Base-by-base conservation (phyloP, 2,888 invertebrate genomes). In the Synergus umbraculus region DNA sequence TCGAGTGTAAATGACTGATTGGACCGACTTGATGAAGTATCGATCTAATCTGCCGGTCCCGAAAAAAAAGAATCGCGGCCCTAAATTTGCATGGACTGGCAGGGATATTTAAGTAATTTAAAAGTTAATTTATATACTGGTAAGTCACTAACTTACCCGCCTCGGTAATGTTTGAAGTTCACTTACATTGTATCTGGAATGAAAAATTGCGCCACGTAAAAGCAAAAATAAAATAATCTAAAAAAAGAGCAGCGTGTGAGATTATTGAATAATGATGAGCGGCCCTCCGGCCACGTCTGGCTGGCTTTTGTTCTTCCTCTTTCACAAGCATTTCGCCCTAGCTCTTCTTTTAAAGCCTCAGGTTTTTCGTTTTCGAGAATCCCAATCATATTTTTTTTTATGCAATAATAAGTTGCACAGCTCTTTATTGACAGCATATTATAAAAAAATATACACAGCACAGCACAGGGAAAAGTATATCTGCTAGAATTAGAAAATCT, bases 221-320 rank as follows among this genome's bases (percentile, higher is more conserved):
- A 37, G 54, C 29, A n/a, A n/a, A 54, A 73, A 54, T 37, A 41
- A 73, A 83, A 79, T 84, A 85, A 78, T 60, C 66, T 44, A 69
- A 79, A 67, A 81, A 80, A 81, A 37, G 66, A 43, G 41, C 46
- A 76, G 77, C 60, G 76, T 76, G 78, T 58, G 81, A 85, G 83
- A 84, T 87, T 88, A 88, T 88, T 88, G 86, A 87, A 88, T 87
- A 87, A 86, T 81, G 88, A 88, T 85, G 87, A 86, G 84, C 67
- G 69, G 82, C 82, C 87, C 85, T 67, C 69, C 77, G 84, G 85
- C 81, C 83, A 83, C 83, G 86, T 84, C 82, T 85, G 84, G 81
- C 77, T 79, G 78, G 67, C 81, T 80, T 79, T 76, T 76, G 77
- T 63, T 58, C 77, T 76, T 54, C 15, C 73, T 73, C 54, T 54